A percentile compares a stretch with the other conserved stretches of the same genome.
These are phyloP conservation scores for Lycaena phlaeas DNA, from an alignment of 2,888 invertebrate species.

Conservation along the genomic window DNA sequence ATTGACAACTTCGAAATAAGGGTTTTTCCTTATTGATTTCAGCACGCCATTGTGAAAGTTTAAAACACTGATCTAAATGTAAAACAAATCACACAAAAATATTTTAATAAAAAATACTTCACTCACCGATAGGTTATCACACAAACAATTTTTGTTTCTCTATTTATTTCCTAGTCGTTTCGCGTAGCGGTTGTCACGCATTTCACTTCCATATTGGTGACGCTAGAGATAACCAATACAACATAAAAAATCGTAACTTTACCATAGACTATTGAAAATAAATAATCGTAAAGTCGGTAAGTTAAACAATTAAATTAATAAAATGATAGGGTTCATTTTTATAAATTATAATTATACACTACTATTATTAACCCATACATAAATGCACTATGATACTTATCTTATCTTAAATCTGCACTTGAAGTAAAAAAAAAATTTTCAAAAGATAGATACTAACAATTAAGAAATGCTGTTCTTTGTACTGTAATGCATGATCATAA, in stretches of 20 bases:
- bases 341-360: too few species aligned
- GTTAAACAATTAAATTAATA: too few species aligned
- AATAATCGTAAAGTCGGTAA: background rate
- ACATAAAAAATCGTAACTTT: background rate
- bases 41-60: constrained; percentile 10
- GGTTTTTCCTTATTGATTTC: constrained; percentile 24
- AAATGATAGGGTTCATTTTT: too few species aligned
- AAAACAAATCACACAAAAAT: constrained; percentile 11
- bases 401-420: too few species aligned
- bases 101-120: constrained; percentile 24
- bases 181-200: constrained; percentile 59
- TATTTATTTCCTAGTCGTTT: constrained; percentile 63
- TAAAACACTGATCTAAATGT: background rate
- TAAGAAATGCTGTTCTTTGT: too few species aligned
- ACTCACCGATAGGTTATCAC: constrained; percentile 47
- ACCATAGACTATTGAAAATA: background rate
- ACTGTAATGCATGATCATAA: too few species aligned
- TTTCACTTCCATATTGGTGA: constrained; percentile 62
- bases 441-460: too few species aligned
- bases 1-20: constrained; percentile 24
- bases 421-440: too few species aligned
- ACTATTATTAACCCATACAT: too few species aligned
- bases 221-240: background rate
- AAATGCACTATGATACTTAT: too few species aligned
- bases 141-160: constrained; percentile 42